Evolutionary conservation across 2,113 vertebrate species (phyloP), one percentile per base, ranked within the genome.

Genomic region (Saccopteryx bilineata): DNA sequence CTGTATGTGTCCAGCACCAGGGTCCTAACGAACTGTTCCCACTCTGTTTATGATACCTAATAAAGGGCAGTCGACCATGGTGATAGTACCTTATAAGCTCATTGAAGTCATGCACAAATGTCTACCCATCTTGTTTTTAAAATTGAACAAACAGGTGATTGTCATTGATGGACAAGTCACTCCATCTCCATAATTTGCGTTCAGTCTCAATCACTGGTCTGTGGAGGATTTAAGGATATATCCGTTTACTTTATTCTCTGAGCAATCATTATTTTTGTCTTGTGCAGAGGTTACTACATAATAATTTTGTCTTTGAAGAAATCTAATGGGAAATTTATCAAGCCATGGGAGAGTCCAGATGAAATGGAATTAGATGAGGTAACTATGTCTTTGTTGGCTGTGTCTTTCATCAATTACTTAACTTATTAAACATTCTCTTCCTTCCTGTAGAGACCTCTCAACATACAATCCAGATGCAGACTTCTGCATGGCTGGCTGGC

Each of bases 291-390:
- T 86, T 99, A 99, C 98, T 99, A 99, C 96, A 99, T 99, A 92
- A 99, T 99, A 96, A 99, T 99, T 94, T 99, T 99, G 71, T 99
- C 99, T 97, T 98, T 99, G 98, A 99, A 99, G 98, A 99, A 99
- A 95, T 99, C 99, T 96, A 99, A 99, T 61, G 99, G 99, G 91
- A 99, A 99, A 98, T 99, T 99, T 97, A 98, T 99, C 97, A 99
- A 99, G 97, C 99, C 99, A 18, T 99, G 99, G 99, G 99, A 99
- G 96, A 99, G 98, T 98, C 99, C 99, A 0, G 99, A 99, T 96
- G 99, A 99, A 98, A 99, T 99, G 99, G 99, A 99, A 97, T 98
- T 99, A 96, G 99, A 99, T 96, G 99, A 99, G 99, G 99, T 99
- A 99, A 6, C 61, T 96, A 48, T 88, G 5, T 10, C 89, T 83